Evolutionary conservation across 2,888 invertebrate genomes (phyloP), one percentile per base, ranked within the genome.

Genomic region (Apamea monoglypha): DNA sequence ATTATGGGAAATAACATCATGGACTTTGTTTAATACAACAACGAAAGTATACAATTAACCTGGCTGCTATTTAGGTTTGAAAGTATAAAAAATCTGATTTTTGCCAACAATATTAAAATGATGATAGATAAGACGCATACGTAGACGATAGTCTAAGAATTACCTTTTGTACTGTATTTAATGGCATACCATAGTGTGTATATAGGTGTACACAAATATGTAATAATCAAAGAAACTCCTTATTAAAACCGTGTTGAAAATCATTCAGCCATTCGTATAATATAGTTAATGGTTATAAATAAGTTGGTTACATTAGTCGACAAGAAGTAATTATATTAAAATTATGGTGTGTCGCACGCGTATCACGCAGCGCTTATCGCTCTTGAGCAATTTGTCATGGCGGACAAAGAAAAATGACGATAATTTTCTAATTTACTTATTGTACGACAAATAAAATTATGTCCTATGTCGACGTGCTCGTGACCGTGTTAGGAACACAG

Each of bases 341-440:
- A 84, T 73, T 25, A 79, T 87, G 72, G 84, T 87, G 74, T 84
- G 87, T 84, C 40, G 66, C 84, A 87, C 84, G 84, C 84, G 87
- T 87, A 80, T 56, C 72, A 87, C 87, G 80, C 74, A 61, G 47
- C 29, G 72, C 74, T 72, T 84, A 84, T 87, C 80, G 80, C 56
- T 68, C 59, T 47, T 32, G 32, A 66, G 74, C 72, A 75, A 84
- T 79, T 84, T 85, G 78, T 78, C 84, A 79, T 70, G 74, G 74
- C 80, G 86, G 87, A 88, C 87, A 78, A 75, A 75, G 87, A 81
- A 78, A 84, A 63, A 78, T 77, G 76, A 74, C 66, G 74, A 76
- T 74, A 82, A 85, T 66, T 56, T 78, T 71, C 16, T 71, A 85
- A 74, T 85, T 81, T 50, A 66, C 29, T 77, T 74, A 78, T 61